Evolutionary conservation across 2,113 vertebrate species (phyloP), one percentile per base, ranked within the genome.

Genomic region (Hyaena hyaena): DNA sequence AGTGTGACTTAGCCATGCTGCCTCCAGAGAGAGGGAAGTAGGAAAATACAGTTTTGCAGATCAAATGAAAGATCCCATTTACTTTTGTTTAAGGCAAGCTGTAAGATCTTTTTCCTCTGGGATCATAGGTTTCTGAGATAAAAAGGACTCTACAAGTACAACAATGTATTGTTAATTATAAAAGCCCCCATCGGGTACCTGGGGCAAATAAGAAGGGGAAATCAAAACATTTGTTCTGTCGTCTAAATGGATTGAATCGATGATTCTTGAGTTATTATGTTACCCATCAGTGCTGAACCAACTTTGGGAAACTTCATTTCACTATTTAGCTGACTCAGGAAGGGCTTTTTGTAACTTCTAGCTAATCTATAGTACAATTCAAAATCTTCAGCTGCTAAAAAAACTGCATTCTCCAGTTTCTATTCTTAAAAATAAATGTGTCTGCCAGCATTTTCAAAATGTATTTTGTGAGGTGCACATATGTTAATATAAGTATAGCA

Each of bases 381-480:
- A 96, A 98, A 98, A 98, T 98, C 93, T 97, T 90, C 48, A 96
- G 31, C 65, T 93, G 76, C 77, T 96, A 4, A 86, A 98, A 50
- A 61, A 95, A 82, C 86, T 93, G 96, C 66, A 77, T 80, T 96
- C 45, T 93, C 79, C 81, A 66, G 63, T 95, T 98, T 93, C 96
- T 84, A 98, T 98, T 82, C 55, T 28, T 65, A 43, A 21, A 94
- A 98, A 97, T 97, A 95, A 86, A n/a, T 71, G 58, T 95, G 82
- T 94, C 94, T 97, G 93, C 97, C 97, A 98, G 97, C 97, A 98
- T 97, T 98, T 99, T 98, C 90, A 80, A 97, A 98, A 97, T 82
- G 89, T 76, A 94, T 93, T 69, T 95, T 96, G 92, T 95, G 85
- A 98, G 90, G 71, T 96, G 94, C 69, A 96, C 92, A 76, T 95